phyloP scores from a whole-genome alignment of 2,113 vertebrate species.

The Cettia cetti region DNA sequence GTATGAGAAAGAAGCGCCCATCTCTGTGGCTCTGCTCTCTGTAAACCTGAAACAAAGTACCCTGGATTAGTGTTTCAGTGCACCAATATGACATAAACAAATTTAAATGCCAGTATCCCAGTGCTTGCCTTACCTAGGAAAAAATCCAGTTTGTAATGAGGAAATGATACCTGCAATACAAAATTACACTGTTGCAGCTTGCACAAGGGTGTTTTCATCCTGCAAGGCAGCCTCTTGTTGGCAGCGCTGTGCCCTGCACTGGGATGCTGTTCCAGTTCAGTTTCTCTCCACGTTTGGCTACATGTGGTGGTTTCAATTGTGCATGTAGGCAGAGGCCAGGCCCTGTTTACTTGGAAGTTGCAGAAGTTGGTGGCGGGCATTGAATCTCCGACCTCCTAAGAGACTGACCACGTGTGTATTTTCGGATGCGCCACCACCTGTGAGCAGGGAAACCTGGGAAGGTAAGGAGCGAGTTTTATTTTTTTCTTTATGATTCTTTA shows the following conservation, averaged over 20 bases:
- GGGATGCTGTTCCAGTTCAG: background rate
- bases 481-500: background rate
- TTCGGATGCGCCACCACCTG: background rate
- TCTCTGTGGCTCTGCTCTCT: background rate
- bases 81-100: background rate
- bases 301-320: background rate
- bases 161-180: background rate
- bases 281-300: background rate
- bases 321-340: background rate
- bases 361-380: background rate
- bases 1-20: background rate
- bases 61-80: background rate
- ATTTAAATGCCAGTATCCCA: background rate
- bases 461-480: background rate
- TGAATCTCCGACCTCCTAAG: background rate
- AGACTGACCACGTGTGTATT: background rate
- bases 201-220: background rate
- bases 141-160: background rate
- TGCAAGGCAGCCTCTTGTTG: background rate
- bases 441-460: background rate
- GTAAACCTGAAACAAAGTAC: background rate
- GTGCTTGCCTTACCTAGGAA: background rate
- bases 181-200: background rate
- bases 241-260: accelerated
- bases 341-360: background rate